A percentile compares a stretch with the other conserved stretches of the same genome.
Conservation (phyloP, 2,888 invertebrate genomes). For the Scaptomyza tumidula region DNA sequence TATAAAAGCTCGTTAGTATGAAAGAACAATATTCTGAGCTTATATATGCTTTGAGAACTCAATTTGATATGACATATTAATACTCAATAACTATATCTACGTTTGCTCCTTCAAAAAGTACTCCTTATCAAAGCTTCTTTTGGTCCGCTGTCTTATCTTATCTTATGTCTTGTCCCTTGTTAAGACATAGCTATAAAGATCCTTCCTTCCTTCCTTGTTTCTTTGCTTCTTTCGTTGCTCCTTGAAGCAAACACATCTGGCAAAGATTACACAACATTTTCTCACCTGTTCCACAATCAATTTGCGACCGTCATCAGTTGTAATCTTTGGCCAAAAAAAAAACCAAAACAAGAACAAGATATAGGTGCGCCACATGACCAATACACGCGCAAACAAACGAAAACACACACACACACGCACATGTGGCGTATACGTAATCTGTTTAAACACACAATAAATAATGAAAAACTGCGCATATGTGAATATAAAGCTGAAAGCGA, state of each 20-base stretch:
- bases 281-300: slow-evolving; percentile 49
- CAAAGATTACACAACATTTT: slow-evolving; percentile 40
- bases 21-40: no score
- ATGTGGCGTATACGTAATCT: slow-evolving; percentile 71
- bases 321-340: slow-evolving; percentile 45
- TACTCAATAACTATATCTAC: no score
- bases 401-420: slow-evolving; percentile 14
- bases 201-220: neutral
- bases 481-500: slow-evolving; percentile 48
- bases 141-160: slow-evolving; percentile 1
- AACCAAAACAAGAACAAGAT: neutral
- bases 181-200: neutral
- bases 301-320: slow-evolving; percentile 56
- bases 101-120: neutral
- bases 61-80: no score
- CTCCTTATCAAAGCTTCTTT: no score
- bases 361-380: slow-evolving; percentile 41
- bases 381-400: slow-evolving; percentile 2
- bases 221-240: neutral
- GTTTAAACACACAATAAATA: slow-evolving; percentile 78
- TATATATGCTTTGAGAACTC: no score
- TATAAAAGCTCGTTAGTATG: neutral
- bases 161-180: neutral
- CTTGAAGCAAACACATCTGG: slow-evolving; percentile 15
- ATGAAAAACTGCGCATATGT: slow-evolving; percentile 71